These are phyloP conservation scores for Spinus pinus DNA, from an alignment of 2,797 vertebrate species.

Conservation along the genomic window DNA sequence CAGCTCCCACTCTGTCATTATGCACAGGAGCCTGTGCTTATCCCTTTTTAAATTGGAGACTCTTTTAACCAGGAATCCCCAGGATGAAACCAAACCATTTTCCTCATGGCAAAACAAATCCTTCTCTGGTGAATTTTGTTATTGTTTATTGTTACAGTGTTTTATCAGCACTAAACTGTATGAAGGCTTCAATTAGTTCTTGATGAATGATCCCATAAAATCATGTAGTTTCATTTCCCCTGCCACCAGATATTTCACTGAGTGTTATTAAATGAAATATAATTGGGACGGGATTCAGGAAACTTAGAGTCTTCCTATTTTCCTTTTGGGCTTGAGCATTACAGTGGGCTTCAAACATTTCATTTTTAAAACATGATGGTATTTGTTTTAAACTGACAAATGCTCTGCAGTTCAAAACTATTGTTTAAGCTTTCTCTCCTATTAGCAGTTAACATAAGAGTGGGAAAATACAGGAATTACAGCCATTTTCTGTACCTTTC, in stretches of 20 bases:
- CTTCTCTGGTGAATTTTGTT: conserved; percentile 83
- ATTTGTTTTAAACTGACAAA: neutral
- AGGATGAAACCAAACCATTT: conserved; percentile 81
- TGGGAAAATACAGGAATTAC: neutral
- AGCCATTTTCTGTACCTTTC: neutral
- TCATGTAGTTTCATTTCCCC: conserved; percentile 93
- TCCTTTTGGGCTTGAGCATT: conserved; percentile 38
- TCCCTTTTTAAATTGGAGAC: conserved; percentile 79
- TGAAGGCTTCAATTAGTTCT: conserved; percentile 99
- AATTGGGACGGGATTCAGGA: conserved; percentile 87
- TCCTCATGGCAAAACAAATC: conserved; percentile 85
- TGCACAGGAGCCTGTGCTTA: conserved; percentile 78
- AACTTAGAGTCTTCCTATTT: conserved; percentile 63
- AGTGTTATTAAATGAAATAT: conserved; percentile 92
- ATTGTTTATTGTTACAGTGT: conserved; percentile 85
- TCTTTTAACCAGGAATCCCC: conserved; percentile 82
- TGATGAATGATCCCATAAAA: conserved; percentile 99
- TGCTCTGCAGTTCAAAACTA: neutral
- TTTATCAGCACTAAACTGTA: conserved; percentile 94
- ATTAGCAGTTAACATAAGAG: neutral
- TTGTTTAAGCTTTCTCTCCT: neutral
- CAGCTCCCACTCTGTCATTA: conserved; percentile 80
- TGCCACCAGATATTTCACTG: conserved; percentile 90
- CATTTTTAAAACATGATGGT: neutral
- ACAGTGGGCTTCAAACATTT: neutral